Conservation (phyloP, 2,797 vertebrate species). For the Microtus agrestis region DNA sequence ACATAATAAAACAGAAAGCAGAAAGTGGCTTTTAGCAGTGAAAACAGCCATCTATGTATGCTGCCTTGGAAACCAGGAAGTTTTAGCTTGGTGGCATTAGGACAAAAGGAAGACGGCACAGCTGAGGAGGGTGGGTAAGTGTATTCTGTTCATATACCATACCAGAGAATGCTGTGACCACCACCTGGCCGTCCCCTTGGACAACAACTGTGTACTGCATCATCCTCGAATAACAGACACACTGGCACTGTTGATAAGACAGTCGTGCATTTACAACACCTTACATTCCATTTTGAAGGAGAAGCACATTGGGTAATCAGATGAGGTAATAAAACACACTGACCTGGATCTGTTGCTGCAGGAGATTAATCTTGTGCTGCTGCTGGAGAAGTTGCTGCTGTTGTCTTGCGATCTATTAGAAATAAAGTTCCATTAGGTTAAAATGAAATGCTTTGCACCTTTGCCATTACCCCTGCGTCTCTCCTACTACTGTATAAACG, state of each 20-base stretch:
- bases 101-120: conserved; percentile 47
- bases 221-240: conserved; percentile 66
- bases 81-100: conserved; percentile 28
- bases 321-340: conserved; percentile 90
- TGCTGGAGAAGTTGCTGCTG: conserved; percentile 99
- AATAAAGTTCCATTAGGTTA: conserved; percentile 89
- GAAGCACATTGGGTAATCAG: conserved; percentile 83
- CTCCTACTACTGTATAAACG: conserved; percentile 66
- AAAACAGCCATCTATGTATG: conserved; percentile 14
- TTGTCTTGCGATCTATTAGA: conserved; percentile 97
- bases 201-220: conserved; percentile 21
- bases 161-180: conserved; percentile 35
- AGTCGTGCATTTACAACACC: conserved; percentile 77
- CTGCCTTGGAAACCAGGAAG: conserved; percentile 42
- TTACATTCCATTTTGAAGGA: conserved; percentile 83
- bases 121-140: neutral
- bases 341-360: conserved; percentile 99
- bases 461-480: conserved; percentile 76
- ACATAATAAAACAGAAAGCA: conserved; percentile 49
- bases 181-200: conserved; percentile 27
- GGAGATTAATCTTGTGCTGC: conserved; percentile 99
- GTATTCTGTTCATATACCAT: conserved; percentile 13
- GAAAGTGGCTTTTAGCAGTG: conserved; percentile 26
- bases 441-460: conserved; percentile 83
- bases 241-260: conserved; percentile 70